phyloP scores from a whole-genome alignment of 2,113 vertebrate species.

The Aplodontia rufa region DNA sequence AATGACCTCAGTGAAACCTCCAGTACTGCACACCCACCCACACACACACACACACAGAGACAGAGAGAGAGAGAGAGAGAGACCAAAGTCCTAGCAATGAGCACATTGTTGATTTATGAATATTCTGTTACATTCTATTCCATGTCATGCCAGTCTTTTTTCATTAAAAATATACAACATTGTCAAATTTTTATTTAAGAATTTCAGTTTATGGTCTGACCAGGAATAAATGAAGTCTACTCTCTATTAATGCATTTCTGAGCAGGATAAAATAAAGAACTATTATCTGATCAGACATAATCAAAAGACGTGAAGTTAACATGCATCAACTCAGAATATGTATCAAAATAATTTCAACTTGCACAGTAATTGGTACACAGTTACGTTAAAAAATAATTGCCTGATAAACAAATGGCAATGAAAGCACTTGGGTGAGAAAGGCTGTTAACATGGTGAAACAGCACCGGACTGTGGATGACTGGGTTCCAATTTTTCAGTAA shows the following conservation, averaged over 20 bases:
- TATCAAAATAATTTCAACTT: neutral
- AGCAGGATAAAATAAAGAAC: conserved; percentile 12
- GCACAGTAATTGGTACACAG: neutral
- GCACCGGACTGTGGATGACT: neutral
- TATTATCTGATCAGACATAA: neutral
- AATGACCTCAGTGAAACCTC: too few relatives aligned
- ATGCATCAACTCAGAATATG: neutral
- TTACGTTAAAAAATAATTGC: neutral
- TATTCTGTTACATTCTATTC: neutral
- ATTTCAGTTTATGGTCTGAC: neutral
- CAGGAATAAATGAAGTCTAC: neutral
- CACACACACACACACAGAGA: too few relatives aligned
- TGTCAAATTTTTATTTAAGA: conserved; percentile 27
- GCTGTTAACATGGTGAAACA: neutral
- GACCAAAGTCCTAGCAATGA: neutral
- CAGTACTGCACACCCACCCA: too few relatives aligned
- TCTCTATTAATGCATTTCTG: neutral
- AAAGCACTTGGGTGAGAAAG: neutral
- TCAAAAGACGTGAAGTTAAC: neutral
- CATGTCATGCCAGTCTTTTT: neutral
- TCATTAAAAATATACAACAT: conserved; percentile 3
- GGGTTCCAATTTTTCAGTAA: neutral
- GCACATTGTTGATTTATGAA: neutral
- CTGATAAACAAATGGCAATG: neutral
- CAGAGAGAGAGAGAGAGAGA: too few relatives aligned